Evolutionary conservation across 2,113 vertebrate genomes (phyloP).

Genomic region (Rhipidura dahli): DNA sequence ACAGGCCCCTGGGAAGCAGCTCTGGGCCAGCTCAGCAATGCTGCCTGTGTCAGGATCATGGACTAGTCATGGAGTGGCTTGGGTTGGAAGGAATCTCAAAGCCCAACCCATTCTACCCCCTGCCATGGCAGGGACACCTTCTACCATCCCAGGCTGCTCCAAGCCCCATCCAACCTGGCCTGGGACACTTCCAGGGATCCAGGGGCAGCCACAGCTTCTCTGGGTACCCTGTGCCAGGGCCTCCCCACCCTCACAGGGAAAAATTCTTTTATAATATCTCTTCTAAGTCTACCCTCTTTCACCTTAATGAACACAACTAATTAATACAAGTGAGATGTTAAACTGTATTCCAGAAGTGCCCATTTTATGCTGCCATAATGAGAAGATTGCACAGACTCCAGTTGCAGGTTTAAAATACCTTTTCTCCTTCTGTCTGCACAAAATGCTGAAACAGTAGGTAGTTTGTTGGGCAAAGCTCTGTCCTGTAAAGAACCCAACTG

Average conservation of each 20-base stretch:
- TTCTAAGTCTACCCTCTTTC: background rate
- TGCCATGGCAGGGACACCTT: background rate
- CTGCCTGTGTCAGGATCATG: rapidly evolving
- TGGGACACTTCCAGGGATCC: background rate
- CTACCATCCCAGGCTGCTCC: background rate
- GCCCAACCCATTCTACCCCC: rapidly evolving
- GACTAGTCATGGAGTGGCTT: background rate
- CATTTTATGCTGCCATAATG: rapidly evolving
- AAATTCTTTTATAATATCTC: background rate
- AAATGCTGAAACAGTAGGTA: background rate
- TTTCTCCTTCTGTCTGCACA: background rate
- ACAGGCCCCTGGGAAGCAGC: background rate
- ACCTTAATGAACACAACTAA: background rate
- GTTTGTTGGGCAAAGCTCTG: background rate
- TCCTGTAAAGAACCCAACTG: background rate
- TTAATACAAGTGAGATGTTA: background rate
- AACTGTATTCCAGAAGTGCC: rapidly evolving
- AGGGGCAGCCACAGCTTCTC: background rate
- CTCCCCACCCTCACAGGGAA: rapidly evolving
- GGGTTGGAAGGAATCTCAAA: background rate
- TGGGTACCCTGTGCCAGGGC: background rate
- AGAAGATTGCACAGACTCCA: rapidly evolving
- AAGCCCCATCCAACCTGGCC: rapidly evolving
- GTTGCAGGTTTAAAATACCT: background rate
- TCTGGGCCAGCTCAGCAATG: background rate